Conservation (phyloP, 2,113 vertebrate species). For the Cheirogaleus medius region DNA sequence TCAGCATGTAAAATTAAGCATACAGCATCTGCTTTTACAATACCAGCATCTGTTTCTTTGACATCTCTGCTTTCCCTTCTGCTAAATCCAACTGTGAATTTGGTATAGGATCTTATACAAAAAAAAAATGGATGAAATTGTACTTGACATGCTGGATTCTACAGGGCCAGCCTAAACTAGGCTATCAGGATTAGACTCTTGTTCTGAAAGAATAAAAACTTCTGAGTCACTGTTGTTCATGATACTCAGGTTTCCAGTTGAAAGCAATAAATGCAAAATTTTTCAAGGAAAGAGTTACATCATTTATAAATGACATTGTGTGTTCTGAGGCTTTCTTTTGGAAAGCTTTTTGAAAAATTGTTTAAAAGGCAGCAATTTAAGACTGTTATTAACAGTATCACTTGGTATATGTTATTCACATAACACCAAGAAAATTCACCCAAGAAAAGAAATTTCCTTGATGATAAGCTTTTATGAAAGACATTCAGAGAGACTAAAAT, state of each 20-base stretch:
- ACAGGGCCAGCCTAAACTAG: slow-evolving; percentile 1
- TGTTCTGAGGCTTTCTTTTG: not conserved
- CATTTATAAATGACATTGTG: not conserved
- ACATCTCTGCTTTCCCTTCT: slow-evolving; percentile 65
- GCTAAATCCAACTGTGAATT: slow-evolving; percentile 61
- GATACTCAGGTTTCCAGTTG: not conserved
- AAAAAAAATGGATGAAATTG: slow-evolving; percentile 51
- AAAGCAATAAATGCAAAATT: slow-evolving; percentile 42
- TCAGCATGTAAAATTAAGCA: slow-evolving; percentile 60
- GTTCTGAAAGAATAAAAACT: slow-evolving; percentile 22
- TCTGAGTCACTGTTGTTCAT: not conserved
- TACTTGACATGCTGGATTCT: slow-evolving; percentile 35
- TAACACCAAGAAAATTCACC: slow-evolving; percentile 8
- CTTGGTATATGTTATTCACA: not conserved
- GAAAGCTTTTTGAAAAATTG: slow-evolving; percentile 5
- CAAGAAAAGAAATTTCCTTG: slow-evolving; percentile 12
- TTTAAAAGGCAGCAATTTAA: slow-evolving; percentile 49
- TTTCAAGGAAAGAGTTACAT: slow-evolving; percentile 28
- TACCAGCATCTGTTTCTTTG: slow-evolving; percentile 70
- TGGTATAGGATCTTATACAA: slow-evolving; percentile 47
- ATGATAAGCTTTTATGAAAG: not conserved
- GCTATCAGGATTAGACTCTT: slow-evolving; percentile 5
- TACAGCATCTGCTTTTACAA: slow-evolving; percentile 65
- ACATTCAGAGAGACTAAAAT: slow-evolving; percentile 12
- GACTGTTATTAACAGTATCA: not conserved